A percentile compares a stretch with the other conserved stretches of the same genome.
phyloP scores from a whole-genome alignment of 2,888 invertebrate genomes.

The Drosophila pseudotakahashii region DNA sequence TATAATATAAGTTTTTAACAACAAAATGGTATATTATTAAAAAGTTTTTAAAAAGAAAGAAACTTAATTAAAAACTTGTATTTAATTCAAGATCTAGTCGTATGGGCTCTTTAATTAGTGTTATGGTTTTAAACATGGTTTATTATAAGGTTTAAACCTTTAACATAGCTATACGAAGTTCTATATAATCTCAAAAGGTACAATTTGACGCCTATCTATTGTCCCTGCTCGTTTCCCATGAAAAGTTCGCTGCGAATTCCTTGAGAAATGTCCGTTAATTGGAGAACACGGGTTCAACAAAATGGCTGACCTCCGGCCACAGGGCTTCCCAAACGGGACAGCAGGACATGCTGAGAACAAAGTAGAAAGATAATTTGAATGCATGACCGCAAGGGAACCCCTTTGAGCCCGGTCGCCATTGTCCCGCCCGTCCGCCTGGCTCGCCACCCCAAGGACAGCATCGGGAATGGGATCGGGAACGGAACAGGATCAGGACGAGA shows the following conservation, averaged over 20 bases:
- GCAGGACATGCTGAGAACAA: conserved; percentile 43
- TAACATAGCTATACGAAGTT: too few relatives aligned
- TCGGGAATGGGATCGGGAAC: conserved; percentile 28
- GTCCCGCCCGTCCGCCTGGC: conserved; percentile 50
- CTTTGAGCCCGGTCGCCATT: conserved; percentile 65
- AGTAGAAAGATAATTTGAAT: conserved; percentile 69
- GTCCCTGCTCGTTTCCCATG: conserved; percentile 4
- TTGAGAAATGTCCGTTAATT: conserved; percentile 79
- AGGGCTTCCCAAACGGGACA: conserved; percentile 37
- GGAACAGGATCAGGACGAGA: conserved; percentile 37
- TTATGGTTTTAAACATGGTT: too few relatives aligned
- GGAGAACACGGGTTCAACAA: conserved; percentile 68
- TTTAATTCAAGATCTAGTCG: too few relatives aligned
- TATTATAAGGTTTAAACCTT: too few relatives aligned
- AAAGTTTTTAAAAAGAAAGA: neutral
- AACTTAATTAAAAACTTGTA: too few relatives aligned
- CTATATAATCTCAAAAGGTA: too few relatives aligned
- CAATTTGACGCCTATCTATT: neutral
- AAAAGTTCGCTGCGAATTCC: conserved; percentile 23
- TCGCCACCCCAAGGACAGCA: conserved; percentile 51
- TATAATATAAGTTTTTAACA: neutral
- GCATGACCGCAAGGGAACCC: conserved; percentile 74
- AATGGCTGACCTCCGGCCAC: conserved; percentile 70
- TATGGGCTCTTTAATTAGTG: too few relatives aligned
- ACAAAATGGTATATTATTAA: too few relatives aligned